Percentiles rank a stretch among this genome's conserved stretches.
These are phyloP conservation scores for Rhagophthalmus giganteus DNA, from an alignment of 2,888 invertebrate species.

Conservation along the genomic window DNA sequence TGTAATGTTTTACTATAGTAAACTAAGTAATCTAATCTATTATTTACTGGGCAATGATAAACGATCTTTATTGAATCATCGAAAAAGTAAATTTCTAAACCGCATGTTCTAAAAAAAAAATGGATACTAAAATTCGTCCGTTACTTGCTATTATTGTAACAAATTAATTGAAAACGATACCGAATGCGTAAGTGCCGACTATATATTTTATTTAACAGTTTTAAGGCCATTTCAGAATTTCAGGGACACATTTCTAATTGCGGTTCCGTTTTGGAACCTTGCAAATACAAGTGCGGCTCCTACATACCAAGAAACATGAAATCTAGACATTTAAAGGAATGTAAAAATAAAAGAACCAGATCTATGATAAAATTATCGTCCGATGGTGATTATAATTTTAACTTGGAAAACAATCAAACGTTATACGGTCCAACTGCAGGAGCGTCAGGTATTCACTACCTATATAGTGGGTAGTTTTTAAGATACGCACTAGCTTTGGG, in stretches of 20 bases:
- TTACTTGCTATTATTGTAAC: constrained; percentile 70
- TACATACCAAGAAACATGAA: constrained; percentile 69
- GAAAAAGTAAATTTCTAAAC: too few species aligned
- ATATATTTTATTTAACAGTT: constrained; percentile 1
- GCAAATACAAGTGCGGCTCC: constrained; percentile 69
- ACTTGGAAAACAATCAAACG: too few species aligned
- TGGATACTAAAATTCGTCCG: constrained; percentile 4
- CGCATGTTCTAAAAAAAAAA: too few species aligned
- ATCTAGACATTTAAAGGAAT: constrained; percentile 61
- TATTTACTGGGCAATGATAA: not conserved
- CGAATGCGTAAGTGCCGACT: constrained; percentile 59
- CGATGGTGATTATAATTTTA: too few species aligned
- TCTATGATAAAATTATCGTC: constrained; percentile 5
- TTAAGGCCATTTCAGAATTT: constrained; percentile 31
- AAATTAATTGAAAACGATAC: constrained; percentile 67
- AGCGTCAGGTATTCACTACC: too few species aligned
- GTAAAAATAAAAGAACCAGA: constrained; percentile 43
- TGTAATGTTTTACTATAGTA: not conserved
- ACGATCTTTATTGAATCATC: not conserved
- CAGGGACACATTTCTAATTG: constrained; percentile 71
- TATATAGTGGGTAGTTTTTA: too few species aligned
- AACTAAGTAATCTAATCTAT: not conserved
- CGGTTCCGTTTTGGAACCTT: constrained; percentile 72
- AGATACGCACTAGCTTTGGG: too few species aligned
- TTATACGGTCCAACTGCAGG: too few species aligned